Conservation (phyloP, 2,888 invertebrate species). For the Crepidodera aurea region DNA sequence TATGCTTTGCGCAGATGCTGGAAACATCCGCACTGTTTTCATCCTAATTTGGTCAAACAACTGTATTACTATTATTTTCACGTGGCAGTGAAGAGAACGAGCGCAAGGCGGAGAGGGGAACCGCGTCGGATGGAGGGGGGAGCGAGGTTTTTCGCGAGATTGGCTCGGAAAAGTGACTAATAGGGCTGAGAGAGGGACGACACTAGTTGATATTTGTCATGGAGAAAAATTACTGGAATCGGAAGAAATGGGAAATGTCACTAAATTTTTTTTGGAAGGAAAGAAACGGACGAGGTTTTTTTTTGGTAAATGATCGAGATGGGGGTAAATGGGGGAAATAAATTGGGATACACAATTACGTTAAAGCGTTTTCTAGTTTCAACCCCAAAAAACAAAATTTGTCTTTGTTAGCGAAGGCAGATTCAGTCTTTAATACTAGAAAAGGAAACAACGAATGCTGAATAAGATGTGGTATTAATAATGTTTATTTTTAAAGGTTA, state of each 20-base stretch:
- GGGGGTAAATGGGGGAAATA: too few relatives aligned
- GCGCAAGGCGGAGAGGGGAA: not conserved
- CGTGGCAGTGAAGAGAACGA: constrained; percentile 26
- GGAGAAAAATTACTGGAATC: constrained; percentile 8
- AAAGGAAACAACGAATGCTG: too few relatives aligned
- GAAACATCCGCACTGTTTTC: constrained; percentile 40
- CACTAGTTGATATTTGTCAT: constrained; percentile 30
- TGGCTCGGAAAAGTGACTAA: constrained; percentile 28
- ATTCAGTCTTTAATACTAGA: too few relatives aligned
- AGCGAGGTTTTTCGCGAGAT: constrained; percentile 6
- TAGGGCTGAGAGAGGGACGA: constrained; percentile 22
- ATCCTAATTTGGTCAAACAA: constrained; percentile 45
- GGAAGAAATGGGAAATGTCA: not conserved
- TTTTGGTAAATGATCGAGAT: too few relatives aligned
- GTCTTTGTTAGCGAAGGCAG: too few relatives aligned
- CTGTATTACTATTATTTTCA: constrained; percentile 46
- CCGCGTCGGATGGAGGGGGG: not conserved
- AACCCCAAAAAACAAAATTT: too few relatives aligned
- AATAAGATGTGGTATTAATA: too few relatives aligned
- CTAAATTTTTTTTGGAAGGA: not conserved
- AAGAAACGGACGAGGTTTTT: not conserved
- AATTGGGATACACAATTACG: too few relatives aligned
- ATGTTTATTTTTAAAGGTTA: too few relatives aligned
- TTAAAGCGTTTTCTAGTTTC: too few relatives aligned
- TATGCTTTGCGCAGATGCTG: constrained; percentile 51